A percentile compares a stretch with the other conserved stretches of the same genome.
phyloP scores from a whole-genome alignment of 2,888 invertebrate species.

The Rotaria magnacalcarata region DNA sequence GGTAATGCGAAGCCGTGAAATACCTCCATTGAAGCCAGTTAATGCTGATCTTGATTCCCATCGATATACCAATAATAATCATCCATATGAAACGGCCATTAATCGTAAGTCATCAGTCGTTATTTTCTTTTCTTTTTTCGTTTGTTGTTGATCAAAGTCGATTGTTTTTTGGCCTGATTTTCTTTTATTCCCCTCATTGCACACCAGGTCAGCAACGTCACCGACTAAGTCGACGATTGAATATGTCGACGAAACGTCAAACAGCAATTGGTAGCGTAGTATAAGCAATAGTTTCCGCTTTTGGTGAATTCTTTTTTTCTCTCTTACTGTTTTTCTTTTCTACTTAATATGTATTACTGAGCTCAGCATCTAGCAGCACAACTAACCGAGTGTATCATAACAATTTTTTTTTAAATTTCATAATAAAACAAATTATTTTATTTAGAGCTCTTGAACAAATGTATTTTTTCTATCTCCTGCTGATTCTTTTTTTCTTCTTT shows the following conservation, averaged over 20 bases:
- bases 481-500: background rate
- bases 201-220: background rate
- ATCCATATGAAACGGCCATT: background rate
- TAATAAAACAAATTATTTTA: background rate
- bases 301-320: background rate
- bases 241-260: background rate
- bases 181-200: background rate
- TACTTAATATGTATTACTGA: too few relatives aligned
- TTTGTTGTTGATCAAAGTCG: too few relatives aligned
- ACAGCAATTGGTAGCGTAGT: background rate
- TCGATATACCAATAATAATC: background rate
- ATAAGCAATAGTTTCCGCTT: background rate
- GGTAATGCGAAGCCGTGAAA: constrained; percentile 27
- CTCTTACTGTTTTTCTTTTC: background rate
- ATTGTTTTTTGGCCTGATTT: background rate
- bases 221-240: background rate
- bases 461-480: background rate
- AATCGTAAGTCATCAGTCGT: background rate
- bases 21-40: background rate
- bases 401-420: background rate
- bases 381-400: background rate
- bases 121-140: background rate
- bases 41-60: background rate
- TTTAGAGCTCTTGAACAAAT: background rate
- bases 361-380: background rate